A percentile compares a stretch with the other conserved stretches of the same genome.
These are phyloP conservation scores for Metaphire vulgaris DNA, from an alignment of 1,140 invertebrate species.

Conservation along the genomic window DNA sequence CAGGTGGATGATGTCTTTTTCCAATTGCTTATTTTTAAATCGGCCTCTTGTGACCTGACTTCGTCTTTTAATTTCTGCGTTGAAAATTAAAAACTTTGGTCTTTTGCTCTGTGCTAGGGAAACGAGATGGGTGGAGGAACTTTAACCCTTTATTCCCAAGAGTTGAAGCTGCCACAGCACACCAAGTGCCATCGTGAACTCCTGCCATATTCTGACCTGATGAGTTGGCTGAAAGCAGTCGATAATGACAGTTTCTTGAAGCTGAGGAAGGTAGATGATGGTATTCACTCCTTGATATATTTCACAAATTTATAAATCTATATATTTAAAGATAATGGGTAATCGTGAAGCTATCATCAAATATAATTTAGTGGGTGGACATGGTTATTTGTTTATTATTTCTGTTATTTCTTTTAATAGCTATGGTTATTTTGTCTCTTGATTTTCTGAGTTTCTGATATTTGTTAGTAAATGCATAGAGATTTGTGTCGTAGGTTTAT, in stretches of 20 bases:
- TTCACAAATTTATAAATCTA: no score
- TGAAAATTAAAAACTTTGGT: neutral
- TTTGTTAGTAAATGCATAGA: no score
- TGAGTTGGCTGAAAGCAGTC: conserved; percentile 81
- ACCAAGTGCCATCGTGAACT: conserved; percentile 73
- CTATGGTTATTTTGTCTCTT: no score
- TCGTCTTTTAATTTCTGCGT: neutral
- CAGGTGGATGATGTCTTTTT: conserved; percentile 56
- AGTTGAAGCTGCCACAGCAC: conserved; percentile 69
- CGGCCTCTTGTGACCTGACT: neutral
- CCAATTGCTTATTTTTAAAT: neutral
- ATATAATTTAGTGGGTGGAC: no score
- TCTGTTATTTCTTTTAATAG: no score
- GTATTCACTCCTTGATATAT: no score
- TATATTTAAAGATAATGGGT: no score
- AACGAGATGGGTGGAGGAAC: conserved; percentile 64
- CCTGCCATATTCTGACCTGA: conserved; percentile 74
- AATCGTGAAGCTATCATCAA: no score
- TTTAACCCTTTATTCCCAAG: conserved; percentile 67
- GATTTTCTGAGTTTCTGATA: no score
- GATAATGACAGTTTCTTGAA: conserved; percentile 73
- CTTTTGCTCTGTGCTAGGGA: conserved; percentile 52
- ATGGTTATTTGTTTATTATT: no score
- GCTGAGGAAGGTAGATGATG: conserved; percentile 62
- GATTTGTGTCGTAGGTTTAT: conserved; percentile 68